A percentile compares a stretch with the other conserved stretches of the same genome.
Conservation (phyloP, 2,113 vertebrate species). For the Hemiprocne comata region DNA sequence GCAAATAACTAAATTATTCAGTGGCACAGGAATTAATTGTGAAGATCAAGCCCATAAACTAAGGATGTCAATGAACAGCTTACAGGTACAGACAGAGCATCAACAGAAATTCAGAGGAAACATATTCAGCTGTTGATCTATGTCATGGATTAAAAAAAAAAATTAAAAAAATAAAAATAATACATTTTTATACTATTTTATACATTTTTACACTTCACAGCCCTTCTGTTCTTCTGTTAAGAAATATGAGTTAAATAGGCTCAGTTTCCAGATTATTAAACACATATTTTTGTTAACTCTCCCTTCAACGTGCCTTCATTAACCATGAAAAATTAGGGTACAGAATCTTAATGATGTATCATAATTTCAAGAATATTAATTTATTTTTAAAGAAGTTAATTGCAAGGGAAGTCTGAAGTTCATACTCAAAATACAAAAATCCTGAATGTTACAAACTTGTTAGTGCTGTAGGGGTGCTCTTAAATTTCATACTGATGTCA, state of each 20-base stretch:
- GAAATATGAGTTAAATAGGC: conserved; percentile 10
- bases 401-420: neutral
- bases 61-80: conserved; percentile 11
- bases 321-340: neutral
- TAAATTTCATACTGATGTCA: neutral
- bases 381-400: neutral
- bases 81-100: neutral
- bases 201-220: neutral
- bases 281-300: neutral
- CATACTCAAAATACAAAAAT: neutral
- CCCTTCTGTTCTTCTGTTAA: conserved; percentile 20
- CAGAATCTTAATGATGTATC: neutral
- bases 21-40: neutral
- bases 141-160: conserved; percentile 1
- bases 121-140: neutral
- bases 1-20: neutral
- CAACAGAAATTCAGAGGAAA: neutral
- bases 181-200: conserved; percentile 11
- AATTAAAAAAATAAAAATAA: neutral
- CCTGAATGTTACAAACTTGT: neutral
- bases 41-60: conserved; percentile 9
- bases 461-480: neutral
- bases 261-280: conserved; percentile 8
- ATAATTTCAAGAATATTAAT: neutral
- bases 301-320: neutral